A percentile compares a stretch with the other conserved stretches of the same genome.
phyloP scores from a whole-genome alignment of 2,888 invertebrate species.

The Heliconius ethilla region DNA sequence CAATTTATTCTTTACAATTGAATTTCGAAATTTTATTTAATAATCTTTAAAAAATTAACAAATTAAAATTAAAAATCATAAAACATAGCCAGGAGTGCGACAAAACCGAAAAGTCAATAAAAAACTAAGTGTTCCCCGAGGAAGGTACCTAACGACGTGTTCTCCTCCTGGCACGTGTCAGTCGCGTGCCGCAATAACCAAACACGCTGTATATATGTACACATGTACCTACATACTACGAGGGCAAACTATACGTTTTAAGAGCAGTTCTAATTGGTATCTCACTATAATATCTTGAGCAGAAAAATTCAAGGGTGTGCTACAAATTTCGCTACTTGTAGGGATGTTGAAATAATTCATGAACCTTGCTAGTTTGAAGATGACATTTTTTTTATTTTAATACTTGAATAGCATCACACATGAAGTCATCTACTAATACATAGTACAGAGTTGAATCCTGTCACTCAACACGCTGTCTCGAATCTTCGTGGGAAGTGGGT shows the following conservation, averaged over 20 bases:
- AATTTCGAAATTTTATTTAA: not conserved
- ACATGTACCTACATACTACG: conserved; percentile 17
- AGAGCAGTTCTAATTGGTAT: conserved; percentile 37
- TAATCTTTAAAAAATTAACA: not conserved
- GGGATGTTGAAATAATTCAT: not conserved
- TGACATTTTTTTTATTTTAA: too few species aligned
- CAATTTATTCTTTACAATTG: too few species aligned
- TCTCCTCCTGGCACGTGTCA: conserved; percentile 68
- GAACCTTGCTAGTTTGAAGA: not conserved
- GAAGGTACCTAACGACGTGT: conserved; percentile 75
- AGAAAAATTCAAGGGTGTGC: conserved; percentile 20
- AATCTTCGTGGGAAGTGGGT: too few species aligned
- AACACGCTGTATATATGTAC: conserved; percentile 52
- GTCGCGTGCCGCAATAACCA: conserved; percentile 70
- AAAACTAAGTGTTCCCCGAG: conserved; percentile 64
- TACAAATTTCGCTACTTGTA: conserved; percentile 19
- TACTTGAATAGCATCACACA: too few species aligned
- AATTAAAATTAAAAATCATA: not conserved
- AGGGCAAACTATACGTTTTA: conserved; percentile 31
- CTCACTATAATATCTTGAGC: conserved; percentile 30
- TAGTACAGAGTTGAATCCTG: too few species aligned
- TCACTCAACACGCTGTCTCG: too few species aligned
- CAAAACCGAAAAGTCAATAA: conserved; percentile 45
- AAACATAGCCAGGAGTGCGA: conserved; percentile 38
- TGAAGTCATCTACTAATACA: not conserved